Base-by-base conservation (phyloP, 2,888 invertebrate genomes). In the Drosophila rellima region DNA sequence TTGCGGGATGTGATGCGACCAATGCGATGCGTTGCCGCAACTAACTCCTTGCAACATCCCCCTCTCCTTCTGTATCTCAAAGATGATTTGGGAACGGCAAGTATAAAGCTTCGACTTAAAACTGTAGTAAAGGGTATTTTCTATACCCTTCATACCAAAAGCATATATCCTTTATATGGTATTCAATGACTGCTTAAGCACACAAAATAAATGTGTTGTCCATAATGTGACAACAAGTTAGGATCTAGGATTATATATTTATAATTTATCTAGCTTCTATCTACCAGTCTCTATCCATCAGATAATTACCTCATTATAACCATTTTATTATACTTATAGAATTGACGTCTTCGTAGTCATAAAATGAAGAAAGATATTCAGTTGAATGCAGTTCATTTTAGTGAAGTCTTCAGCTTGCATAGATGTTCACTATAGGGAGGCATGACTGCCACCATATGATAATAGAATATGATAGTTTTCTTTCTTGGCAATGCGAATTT, bases 1-100 rank as follows among this genome's bases (percentile, higher is more conserved):
- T 76, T 86, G 79, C 73, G 76, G 85, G 84, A 89, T 91, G 91
- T 91, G 89, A 84, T 82, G 85, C 77, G 81, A 81, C 85, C 82
- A 65, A 55, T 51, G 78, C 78, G 78, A 59, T 42, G 35, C 73
- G 54, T 17, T 40, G 47, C 56, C 47, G 35, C 71, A 60, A 54
- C 48, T 31, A 47, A 39, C 60, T 45, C 55, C 2, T n/a, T 76
- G 74, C 78, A 73, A 68, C 64, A 33, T 40, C 13, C 23, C 48
- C 4, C 51, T 23, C 20, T 15, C 23, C 10, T 0, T 20, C 1
- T 29, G 17, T 31, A 1, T 3, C 39, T 7, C 29, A 5, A 17
- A n/a, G 13, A n/a, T 42, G 42, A 11, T 18, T 18, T 11, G 11
- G 18, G 11, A 13, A n/a, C 13, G 6, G n/a, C n/a, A 5, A 40